Base-by-base conservation (phyloP, 2,797 vertebrate genomes). In the Tinamus major region DNA sequence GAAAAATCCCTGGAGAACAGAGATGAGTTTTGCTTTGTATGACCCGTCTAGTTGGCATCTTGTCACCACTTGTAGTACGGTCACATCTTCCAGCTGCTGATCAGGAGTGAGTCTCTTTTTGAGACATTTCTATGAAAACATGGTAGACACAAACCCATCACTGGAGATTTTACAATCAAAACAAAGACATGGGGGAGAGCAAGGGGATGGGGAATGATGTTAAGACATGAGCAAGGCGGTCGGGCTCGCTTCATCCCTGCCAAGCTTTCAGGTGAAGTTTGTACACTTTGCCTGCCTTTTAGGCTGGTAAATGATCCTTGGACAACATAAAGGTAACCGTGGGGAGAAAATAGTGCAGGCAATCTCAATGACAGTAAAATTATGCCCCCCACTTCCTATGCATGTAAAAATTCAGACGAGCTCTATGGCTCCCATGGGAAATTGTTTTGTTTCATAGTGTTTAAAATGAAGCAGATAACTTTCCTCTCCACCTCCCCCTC, bases 381-480 rank as follows among this genome's bases (percentile, higher is more conserved):
- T 74, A 42, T 27, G 44, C 23, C 59, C 14, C 64, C 55, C 48
- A 61, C 23, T 51, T 23, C 51, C 3, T 0, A 49, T 17, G 6
- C 31, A 67, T 10, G 31, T 29, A 75, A 62, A 31, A 92, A 95
- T 80, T 55, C 62, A 63, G n/a, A 42, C 23, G 13, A 46, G 74
- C 49, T 76, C 63, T 39, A 10, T 2, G 2, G 31, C n/a, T 69
- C 76, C 79, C 10, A 11, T 6, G 88, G 62, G 39, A 33, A 82
- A 77, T 69, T 75, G 53, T 46, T 86, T 79, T 79, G 58, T 84
- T 95, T 49, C 33, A 39, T 17, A 31, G 53, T 39, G 23, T 74
- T 94, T 77, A 88, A 87, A 79, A 84, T 62, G 23, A 90, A 82
- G n/a, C n/a, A 80, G 53, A 59, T 74, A 86, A 69, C 42, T 72